phyloP scores from a whole-genome alignment of 2,888 invertebrate species.

The Tinea pellionella region DNA sequence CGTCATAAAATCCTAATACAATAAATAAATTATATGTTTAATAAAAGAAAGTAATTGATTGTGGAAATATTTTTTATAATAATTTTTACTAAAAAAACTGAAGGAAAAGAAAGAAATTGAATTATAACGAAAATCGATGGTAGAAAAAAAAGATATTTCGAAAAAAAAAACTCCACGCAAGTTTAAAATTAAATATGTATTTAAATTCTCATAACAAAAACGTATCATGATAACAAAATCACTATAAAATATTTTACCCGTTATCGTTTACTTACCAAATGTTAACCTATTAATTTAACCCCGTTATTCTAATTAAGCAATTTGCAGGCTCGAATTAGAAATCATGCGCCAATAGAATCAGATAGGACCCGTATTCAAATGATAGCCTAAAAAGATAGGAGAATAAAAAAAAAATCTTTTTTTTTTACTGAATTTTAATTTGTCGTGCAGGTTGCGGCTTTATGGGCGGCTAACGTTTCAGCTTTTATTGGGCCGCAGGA shows the following conservation, averaged over 20 bases:
- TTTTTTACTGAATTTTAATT: neutral
- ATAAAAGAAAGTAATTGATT: too few relatives aligned
- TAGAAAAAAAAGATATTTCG: too few relatives aligned
- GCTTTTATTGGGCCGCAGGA: conserved; percentile 87
- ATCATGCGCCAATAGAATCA: neutral
- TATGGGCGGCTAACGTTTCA: conserved; percentile 86
- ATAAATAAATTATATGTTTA: too few relatives aligned
- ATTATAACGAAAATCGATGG: too few relatives aligned
- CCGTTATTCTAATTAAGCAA: neutral
- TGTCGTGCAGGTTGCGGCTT: conserved; percentile 75
- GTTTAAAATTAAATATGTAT: too few relatives aligned
- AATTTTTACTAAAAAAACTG: too few relatives aligned
- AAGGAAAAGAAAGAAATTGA: too few relatives aligned
- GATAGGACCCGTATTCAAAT: conserved; percentile 2
- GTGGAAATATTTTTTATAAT: too few relatives aligned
- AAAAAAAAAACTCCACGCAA: too few relatives aligned
- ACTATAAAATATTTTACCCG: too few relatives aligned
- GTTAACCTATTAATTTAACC: neutral
- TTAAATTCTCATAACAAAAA: too few relatives aligned
- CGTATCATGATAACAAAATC: too few relatives aligned
- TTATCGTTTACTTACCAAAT: neutral
- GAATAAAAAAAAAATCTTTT: neutral
- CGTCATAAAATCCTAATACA: neutral
- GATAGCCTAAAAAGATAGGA: conserved; percentile 3
- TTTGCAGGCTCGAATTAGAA: neutral